These are phyloP conservation scores for Mola mola DNA, from an alignment of 2,113 vertebrate species.

Conservation along the genomic window DNA sequence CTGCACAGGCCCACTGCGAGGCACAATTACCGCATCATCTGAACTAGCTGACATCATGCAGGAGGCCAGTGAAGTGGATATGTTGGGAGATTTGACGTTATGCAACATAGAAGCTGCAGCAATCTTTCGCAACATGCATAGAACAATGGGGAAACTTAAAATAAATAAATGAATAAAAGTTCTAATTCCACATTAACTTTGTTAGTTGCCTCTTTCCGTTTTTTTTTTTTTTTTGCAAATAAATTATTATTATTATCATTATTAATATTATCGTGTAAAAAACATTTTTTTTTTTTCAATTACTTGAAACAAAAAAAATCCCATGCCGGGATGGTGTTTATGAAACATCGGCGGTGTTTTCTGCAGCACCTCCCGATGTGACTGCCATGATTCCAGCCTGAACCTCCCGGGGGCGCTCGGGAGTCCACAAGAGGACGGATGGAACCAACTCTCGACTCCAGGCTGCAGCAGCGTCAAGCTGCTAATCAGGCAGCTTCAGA, in stretches of 20 bases:
- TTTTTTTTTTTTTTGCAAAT: too few species aligned
- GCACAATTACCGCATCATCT: neutral
- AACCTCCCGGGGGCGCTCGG: neutral
- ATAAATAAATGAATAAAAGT: too few species aligned
- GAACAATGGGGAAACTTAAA: too few species aligned
- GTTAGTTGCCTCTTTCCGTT: too few species aligned
- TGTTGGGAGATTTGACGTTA: neutral
- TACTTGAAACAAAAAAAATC: too few species aligned
- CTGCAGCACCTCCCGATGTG: neutral
- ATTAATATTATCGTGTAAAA: too few species aligned
- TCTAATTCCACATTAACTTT: too few species aligned
- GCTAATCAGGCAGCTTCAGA: fast-evolving
- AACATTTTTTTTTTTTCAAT: too few species aligned
- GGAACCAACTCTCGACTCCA: neutral
- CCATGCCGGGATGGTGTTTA: too few species aligned
- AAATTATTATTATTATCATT: too few species aligned
- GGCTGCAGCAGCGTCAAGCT: conserved; percentile 5
- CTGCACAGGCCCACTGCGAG: conserved; percentile 24
- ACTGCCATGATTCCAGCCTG: neutral
- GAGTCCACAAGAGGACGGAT: conserved; percentile 68
- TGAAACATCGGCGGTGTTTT: too few species aligned
- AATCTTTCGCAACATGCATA: neutral
- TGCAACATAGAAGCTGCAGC: neutral
- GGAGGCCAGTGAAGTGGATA: neutral
- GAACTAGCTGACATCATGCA: conserved; percentile 20